Base-by-base conservation (phyloP, 1,140 invertebrate species). In the Propsilocerus akamusi region DNA sequence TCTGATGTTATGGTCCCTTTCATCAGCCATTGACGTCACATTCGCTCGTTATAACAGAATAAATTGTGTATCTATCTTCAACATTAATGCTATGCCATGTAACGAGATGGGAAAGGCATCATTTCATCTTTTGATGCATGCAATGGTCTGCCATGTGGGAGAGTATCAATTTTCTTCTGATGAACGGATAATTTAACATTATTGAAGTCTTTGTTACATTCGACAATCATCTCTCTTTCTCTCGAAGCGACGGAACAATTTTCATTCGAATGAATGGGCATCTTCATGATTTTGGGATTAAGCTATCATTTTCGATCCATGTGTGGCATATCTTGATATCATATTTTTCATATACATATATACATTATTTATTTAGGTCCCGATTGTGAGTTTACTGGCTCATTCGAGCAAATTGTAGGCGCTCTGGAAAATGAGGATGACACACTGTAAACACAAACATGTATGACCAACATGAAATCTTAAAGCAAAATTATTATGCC, bases 251-350 rank as follows among this genome's bases (percentile, higher is more conserved):
- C 28, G 28, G 14, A 12, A 30, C 28, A n/a, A 3, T 30, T n/a
- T 30, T 10, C 28, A 30, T 30, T 30, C 10, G 28, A n/a, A 30
- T 10, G 10, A 30, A 17, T 41, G 34, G 34, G 22, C 22, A 41
- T 41, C 22, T 41, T 41, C 34, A 41, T 41, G 34, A 41, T 41
- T 41, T 20, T 20, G 22, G 34, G 34, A 41, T 41, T 41, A 41
- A 41, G 34, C 34, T 41, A 41, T 41, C 34, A 41, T 41, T 41
- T 41, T 41, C 34, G 34, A 41, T 41, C 22, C 34, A 41, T 41
- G 17, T 41, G 14, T 41, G 14, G 22, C 34, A 41, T 41, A 41
- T 41, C 14, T 20, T 41, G 34, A 37, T 37, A 30, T 30, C 10
- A 30, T 30, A 7, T 10, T 30, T 14, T n/a, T n/a, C n/a, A n/a